A percentile compares a stretch with the other conserved stretches of the same genome.
Conservation (phyloP, 2,888 invertebrate species). For the Ormia ochracea region DNA sequence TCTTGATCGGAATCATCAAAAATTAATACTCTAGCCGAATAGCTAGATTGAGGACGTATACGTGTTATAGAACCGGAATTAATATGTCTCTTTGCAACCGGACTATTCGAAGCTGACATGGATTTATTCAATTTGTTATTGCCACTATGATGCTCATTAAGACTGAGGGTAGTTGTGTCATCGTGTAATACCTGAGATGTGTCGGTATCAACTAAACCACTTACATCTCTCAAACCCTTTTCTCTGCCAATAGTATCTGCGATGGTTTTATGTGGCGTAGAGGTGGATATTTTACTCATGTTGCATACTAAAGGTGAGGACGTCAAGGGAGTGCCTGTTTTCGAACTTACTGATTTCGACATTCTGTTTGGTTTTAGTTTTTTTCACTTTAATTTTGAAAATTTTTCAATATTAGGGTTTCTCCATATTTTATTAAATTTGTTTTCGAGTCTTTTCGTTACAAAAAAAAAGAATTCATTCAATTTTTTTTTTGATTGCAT, state of each 20-base stretch:
- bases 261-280: slow-evolving; percentile 69
- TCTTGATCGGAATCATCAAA: slow-evolving; percentile 85
- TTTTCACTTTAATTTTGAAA: neutral
- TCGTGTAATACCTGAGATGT: slow-evolving; percentile 62
- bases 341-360: slow-evolving; percentile 31
- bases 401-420: neutral
- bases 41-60: slow-evolving; percentile 79
- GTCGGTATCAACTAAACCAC: slow-evolving; percentile 47
- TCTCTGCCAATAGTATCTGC: slow-evolving; percentile 36
- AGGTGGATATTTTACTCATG: slow-evolving; percentile 70
- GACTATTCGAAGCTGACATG: slow-evolving; percentile 64
- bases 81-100: slow-evolving; percentile 71
- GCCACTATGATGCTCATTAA: slow-evolving; percentile 15
- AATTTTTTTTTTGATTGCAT: neutral
- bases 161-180: slow-evolving; percentile 62
- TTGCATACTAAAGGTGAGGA: slow-evolving; percentile 5
- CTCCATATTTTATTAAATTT: neutral
- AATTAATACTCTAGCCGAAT: slow-evolving; percentile 86
- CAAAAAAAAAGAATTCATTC: neutral
- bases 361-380: slow-evolving; percentile 39
- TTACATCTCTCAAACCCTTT: slow-evolving; percentile 34
- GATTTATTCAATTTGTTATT: slow-evolving; percentile 57
- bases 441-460: neutral
- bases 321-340: slow-evolving; percentile 8
- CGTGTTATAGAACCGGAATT: slow-evolving; percentile 68